A percentile compares a stretch with the other conserved stretches of the same genome.
Evolutionary conservation across 2,113 vertebrate genomes (phyloP).

Genomic region (Myocastor coypus): DNA sequence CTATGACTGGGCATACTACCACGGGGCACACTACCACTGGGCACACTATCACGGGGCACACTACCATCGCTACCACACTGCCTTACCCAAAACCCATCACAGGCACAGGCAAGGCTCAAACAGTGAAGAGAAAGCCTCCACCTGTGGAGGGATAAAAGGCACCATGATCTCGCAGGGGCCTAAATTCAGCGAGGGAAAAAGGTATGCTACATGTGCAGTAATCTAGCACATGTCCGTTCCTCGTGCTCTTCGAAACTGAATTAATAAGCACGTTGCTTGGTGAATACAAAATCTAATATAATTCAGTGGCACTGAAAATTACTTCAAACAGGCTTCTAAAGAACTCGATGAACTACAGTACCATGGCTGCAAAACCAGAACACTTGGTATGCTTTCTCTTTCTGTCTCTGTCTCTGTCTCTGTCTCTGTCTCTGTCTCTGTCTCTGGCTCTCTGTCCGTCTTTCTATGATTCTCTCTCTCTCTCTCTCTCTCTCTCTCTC

Average conservation of each 20-base stretch:
- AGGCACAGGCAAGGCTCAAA: not conserved
- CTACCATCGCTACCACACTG: not conserved
- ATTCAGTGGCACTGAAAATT: not conserved
- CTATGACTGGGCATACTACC: too few species aligned
- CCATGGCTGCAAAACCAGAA: not conserved
- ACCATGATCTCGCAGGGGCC: not conserved
- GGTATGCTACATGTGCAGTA: not conserved
- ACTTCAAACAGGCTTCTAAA: conserved; percentile 40
- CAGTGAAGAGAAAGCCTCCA: not conserved
- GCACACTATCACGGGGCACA: too few species aligned
- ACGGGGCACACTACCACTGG: too few species aligned
- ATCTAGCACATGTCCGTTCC: not conserved
- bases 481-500: not conserved
- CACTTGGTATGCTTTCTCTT: not conserved
- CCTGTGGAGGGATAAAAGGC: not conserved
- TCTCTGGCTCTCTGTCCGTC: too few species aligned
- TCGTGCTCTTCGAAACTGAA: conserved; percentile 39
- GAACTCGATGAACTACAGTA: conserved; percentile 1
- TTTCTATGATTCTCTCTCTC: too few species aligned
- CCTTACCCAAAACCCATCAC: not conserved
- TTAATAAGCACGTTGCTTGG: conserved; percentile 45
- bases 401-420: not conserved
- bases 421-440: too few species aligned
- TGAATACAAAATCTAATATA: conserved; percentile 49
- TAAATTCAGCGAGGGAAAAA: not conserved